phyloP scores from a whole-genome alignment of 1,140 invertebrate genomes.

The Calliopsis andreniformis region DNA sequence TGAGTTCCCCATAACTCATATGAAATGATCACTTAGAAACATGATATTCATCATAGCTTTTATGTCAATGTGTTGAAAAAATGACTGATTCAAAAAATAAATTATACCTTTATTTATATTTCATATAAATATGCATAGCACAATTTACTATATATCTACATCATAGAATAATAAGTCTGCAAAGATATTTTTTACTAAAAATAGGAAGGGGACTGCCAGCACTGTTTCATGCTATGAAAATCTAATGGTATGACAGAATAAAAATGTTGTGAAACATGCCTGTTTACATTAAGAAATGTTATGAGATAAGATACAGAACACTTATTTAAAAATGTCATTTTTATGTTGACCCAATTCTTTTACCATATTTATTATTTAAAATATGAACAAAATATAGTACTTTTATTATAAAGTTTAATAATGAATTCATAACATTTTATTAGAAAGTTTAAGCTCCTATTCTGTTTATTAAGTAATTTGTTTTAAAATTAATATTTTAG shows the following conservation, averaged over 20 bases:
- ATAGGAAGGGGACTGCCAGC: constrained; percentile 33
- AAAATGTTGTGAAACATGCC: constrained; percentile 60
- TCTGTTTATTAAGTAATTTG: constrained; percentile 1
- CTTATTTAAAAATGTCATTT: constrained; percentile 17
- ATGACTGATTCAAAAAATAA: constrained; percentile 11
- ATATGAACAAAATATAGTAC: constrained; percentile 16
- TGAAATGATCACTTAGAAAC: neutral
- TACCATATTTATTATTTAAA: constrained; percentile 1
- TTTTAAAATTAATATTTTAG: constrained; percentile 1
- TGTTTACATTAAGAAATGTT: constrained; percentile 57
- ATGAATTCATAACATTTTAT: constrained; percentile 22
- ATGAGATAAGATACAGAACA: constrained; percentile 31
- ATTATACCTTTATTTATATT: constrained; percentile 1
- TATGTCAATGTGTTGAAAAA: neutral
- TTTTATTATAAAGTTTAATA: constrained; percentile 17
- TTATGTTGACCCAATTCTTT: neutral
- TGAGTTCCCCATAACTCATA: neutral
- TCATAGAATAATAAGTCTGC: constrained; percentile 21
- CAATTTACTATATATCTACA: constrained; percentile 41
- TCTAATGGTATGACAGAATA: constrained; percentile 51
- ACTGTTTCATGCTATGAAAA: constrained; percentile 60
- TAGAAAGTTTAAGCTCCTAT: constrained; percentile 8
- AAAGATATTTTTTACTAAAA: constrained; percentile 30
- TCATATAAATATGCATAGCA: constrained; percentile 1
- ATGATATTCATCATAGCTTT: neutral